Base-by-base conservation (phyloP, 2,113 vertebrate genomes). In the Centropus bengalensis region DNA sequence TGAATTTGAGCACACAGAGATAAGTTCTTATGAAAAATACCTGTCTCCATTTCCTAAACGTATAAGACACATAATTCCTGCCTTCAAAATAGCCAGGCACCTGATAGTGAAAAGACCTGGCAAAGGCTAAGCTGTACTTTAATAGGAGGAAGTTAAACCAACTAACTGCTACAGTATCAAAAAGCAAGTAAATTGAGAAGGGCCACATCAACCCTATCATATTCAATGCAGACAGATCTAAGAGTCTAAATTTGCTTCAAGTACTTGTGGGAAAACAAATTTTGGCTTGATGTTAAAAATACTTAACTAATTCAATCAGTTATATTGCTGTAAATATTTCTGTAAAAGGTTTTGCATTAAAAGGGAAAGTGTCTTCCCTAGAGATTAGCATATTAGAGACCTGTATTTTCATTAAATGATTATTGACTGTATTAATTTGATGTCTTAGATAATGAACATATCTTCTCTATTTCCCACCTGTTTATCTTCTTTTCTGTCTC, bases 101-200 rank as follows among this genome's bases (percentile, higher is more conserved):
- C 86, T 88, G 62, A 40, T 40, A 85, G 85, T 45, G 70, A 71
- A 85, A 89, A 88, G 51, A 66, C 62, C 49, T 11, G 1, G 51
- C 63, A 95, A 92, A 89, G 58, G 59, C 49, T 54, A 4, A 10
- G n/a, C 28, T 76, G 49, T 73, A 38, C 66, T 76, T 66, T 15
- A 17, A 40, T 36, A 73, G 67, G 63, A 89, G 64, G 92, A 95
- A 89, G 63, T 66, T 36, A 91, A 96, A 79, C 69, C 58, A 68
- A 19, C 47, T 75, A 71, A 75, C 54, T 32, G 33, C 58, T 69
- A 14, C 4, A 3, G 49, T 24, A 89, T 77, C 49, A 69, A 91
- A 89, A 91, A 76, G 4, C 87, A 85, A 87, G 49, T 82, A 80
- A 76, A 85, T 20, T 82, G 58, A 96, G 85, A 94, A 30, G n/a